Conservation (phyloP, 2,888 invertebrate species). For the Tenthredo livida region DNA sequence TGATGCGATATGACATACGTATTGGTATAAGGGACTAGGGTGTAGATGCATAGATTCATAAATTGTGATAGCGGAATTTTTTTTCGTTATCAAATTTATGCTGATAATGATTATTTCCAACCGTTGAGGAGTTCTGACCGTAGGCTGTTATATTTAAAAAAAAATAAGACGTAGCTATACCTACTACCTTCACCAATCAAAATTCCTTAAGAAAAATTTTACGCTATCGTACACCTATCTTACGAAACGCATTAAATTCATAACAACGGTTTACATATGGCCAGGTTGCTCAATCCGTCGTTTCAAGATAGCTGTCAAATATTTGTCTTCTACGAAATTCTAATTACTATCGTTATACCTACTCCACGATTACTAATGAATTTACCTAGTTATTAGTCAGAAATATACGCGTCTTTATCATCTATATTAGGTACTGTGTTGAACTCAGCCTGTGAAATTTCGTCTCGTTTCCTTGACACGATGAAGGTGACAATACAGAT, state of each 20-base stretch:
- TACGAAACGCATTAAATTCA: conserved; percentile 29
- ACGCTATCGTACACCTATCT: not conserved
- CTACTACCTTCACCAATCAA: not conserved
- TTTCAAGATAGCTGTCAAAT: not conserved
- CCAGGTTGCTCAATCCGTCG: not conserved
- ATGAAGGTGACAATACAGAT: not conserved
- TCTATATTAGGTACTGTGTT: too few relatives aligned
- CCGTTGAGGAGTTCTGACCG: not conserved
- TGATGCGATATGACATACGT: not conserved
- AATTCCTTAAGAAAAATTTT: not conserved
- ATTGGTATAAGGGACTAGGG: too few relatives aligned
- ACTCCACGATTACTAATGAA: not conserved
- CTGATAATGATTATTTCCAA: not conserved
- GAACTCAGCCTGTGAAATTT: not conserved
- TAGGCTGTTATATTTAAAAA: not conserved
- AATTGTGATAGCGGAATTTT: not conserved
- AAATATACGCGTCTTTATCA: not conserved
- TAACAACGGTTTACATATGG: not conserved
- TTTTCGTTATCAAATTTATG: not conserved
- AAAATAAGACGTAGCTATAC: not conserved
- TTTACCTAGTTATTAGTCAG: not conserved
- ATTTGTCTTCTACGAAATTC: conserved; percentile 15
- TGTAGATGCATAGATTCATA: not conserved
- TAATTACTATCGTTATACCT: not conserved
- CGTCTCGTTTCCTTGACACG: not conserved